A percentile compares a stretch with the other conserved stretches of the same genome.
phyloP scores from a whole-genome alignment of 1,140 invertebrate genomes.

The Stegodyphus mimosarum region DNA sequence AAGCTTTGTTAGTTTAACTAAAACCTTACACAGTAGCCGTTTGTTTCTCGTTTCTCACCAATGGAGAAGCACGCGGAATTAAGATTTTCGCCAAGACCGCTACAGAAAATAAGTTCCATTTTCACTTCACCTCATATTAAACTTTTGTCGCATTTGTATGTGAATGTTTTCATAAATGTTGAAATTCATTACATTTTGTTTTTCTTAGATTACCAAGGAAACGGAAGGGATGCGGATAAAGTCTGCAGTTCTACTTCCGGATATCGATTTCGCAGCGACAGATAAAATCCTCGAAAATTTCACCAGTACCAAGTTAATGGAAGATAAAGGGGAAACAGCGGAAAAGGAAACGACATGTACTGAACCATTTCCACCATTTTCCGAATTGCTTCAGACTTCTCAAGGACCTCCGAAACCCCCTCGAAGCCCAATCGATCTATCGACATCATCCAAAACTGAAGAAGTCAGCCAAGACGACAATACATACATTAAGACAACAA shows the following conservation, averaged over 20 bases:
- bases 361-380: slow-evolving; percentile 30
- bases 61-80: too few relatives aligned
- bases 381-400: slow-evolving; percentile 3
- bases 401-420: slow-evolving; percentile 28
- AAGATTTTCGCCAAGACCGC: too few relatives aligned
- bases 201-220: too few relatives aligned
- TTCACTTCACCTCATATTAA: too few relatives aligned
- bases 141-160: too few relatives aligned
- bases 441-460: slow-evolving; percentile 23
- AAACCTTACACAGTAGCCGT: too few relatives aligned
- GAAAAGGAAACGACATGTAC: not conserved
- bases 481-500: slow-evolving; percentile 6
- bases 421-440: slow-evolving; percentile 10
- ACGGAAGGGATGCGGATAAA: slow-evolving; percentile 21
- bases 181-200: too few relatives aligned
- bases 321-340: not conserved
- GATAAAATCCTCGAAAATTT: slow-evolving; percentile 16
- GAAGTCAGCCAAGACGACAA: slow-evolving; percentile 37
- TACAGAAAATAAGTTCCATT: too few relatives aligned
- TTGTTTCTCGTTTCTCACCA: too few relatives aligned
- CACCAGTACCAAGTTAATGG: slow-evolving; percentile 13
- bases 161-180: too few relatives aligned
- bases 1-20: too few relatives aligned
- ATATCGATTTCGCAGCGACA: not conserved
- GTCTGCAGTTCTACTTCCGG: slow-evolving; percentile 25